Conservation (phyloP, 2,797 vertebrate genomes). For the Anomalospiza imberbis region DNA sequence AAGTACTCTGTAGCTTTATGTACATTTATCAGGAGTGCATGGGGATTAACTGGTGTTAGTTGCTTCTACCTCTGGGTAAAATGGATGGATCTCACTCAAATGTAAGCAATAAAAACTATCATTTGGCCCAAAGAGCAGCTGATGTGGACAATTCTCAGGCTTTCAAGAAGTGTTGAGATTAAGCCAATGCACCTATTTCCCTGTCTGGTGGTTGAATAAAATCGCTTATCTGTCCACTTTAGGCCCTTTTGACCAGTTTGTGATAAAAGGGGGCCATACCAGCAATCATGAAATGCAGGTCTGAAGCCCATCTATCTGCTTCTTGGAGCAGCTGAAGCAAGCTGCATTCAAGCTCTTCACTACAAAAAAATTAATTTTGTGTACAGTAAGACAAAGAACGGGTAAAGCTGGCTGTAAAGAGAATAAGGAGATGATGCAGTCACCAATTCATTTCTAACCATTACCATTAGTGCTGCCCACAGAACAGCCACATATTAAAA, state of each 20-base stretch:
- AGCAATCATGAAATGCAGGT: neutral
- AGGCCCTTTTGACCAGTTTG: neutral
- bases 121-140: neutral
- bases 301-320: neutral
- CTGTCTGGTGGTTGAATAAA: neutral
- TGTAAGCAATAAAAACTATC: neutral
- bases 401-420: neutral
- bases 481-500: neutral
- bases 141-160: neutral
- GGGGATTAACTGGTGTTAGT: neutral
- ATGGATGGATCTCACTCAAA: neutral
- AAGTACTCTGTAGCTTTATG: neutral
- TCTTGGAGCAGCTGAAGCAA: neutral
- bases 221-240: neutral
- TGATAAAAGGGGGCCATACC: neutral
- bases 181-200: neutral
- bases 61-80: neutral
- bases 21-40: neutral
- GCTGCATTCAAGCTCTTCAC: neutral
- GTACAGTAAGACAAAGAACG: neutral
- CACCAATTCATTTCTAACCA: neutral
- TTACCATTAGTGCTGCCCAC: neutral
- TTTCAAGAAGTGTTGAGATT: neutral
- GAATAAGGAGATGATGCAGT: neutral
- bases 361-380: neutral